Base-by-base conservation (phyloP, 1,140 invertebrate genomes). In the Potamilus streckersoni region DNA sequence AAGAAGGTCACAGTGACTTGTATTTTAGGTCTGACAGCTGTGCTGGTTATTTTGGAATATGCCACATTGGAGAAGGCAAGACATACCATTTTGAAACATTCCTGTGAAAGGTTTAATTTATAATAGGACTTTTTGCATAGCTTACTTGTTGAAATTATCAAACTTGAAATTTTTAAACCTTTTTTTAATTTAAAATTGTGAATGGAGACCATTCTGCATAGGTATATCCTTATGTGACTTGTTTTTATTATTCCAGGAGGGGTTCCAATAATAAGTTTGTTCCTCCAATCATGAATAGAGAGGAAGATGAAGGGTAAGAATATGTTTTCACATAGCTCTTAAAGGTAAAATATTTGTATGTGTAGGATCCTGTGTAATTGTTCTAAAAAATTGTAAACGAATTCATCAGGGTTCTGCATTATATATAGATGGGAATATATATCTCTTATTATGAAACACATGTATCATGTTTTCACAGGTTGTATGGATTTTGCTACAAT, bases 181-280 rank as follows among this genome's bases (percentile, higher is more conserved):
- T 38, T 76, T 61, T 19, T n/a, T 38, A 70, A 56, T 14, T 63
- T 13, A 20, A 70, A 61, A 62, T 11, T 19, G 23, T n/a, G 3
- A 23, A n/a, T 62, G 60, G 19, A n/a, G 19, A 62, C 60, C 19
- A n/a, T 62, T 19, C 6, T 62, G 4, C 13, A 11, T 56, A n/a
- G 20, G 15, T 31, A 15, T 31, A 69, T 61, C 12, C 2, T 19
- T 19, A 69, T 31, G 2, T 71, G 31, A n/a, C 8, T 38, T 65
- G 27, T 38, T 49, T 68, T 31, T 74, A 69, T 78, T 65, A 72
- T 70, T 83, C 81, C 69, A 89, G 88, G 74, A 67, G 87, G 73
- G 87, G 87, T 20, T 83, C 83, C 16, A 82, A 76, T 63, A 85
- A 84, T 77, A 88, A 85, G 67, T 89, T 89, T 85, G 76, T 86